phyloP scores from a whole-genome alignment of 2,797 vertebrate species.

The Platyrinchus mystaceus region DNA sequence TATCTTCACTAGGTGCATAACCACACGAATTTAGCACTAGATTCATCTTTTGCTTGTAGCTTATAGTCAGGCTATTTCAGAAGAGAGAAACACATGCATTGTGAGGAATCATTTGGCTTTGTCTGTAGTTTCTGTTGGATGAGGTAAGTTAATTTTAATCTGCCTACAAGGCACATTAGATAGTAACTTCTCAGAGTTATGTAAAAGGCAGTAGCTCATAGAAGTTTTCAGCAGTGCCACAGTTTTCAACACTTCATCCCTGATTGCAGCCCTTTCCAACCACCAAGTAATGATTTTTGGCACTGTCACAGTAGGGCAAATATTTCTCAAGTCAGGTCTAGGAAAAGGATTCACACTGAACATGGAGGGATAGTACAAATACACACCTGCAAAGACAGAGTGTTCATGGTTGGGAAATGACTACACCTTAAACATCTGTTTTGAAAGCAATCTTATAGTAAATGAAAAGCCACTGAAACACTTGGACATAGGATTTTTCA shows the following conservation, averaged over 20 bases:
- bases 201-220: neutral
- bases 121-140: neutral
- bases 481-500: neutral
- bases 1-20: constrained; percentile 2
- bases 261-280: neutral
- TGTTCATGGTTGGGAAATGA: neutral
- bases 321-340: neutral
- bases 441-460: neutral
- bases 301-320: neutral
- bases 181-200: neutral
- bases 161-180: neutral
- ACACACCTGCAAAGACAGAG: neutral
- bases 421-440: neutral
- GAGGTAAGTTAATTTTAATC: neutral
- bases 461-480: neutral
- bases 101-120: neutral
- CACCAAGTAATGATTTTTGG: neutral
- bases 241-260: neutral
- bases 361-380: rapidly evolving
- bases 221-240: neutral
- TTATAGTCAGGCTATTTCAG: neutral
- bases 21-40: constrained; percentile 8
- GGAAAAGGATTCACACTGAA: neutral
- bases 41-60: neutral
- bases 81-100: neutral